Conservation (phyloP, 2,113 vertebrate genomes). For the Pygoscelis antarcticus region DNA sequence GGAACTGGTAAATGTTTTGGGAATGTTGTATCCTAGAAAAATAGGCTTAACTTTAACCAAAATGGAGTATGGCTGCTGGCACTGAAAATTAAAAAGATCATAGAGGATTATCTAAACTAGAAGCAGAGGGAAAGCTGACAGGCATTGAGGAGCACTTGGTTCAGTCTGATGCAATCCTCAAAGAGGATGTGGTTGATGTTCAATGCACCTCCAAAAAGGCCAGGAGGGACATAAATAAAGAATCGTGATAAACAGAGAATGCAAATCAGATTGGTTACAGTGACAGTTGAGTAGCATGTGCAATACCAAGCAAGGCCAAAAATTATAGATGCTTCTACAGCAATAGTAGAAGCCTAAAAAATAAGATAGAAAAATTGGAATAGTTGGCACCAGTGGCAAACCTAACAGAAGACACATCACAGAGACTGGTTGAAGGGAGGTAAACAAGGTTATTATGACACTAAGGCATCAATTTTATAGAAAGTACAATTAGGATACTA, state of each 20-base stretch:
- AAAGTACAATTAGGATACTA: neutral
- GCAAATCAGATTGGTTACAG: neutral
- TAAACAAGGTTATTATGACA: neutral
- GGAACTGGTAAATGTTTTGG: neutral
- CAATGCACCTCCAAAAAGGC: neutral
- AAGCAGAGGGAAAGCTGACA: neutral
- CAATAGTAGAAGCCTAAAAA: neutral
- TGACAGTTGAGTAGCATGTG: neutral
- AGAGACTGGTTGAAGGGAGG: neutral
- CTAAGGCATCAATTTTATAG: neutral
- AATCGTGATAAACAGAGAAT: neutral
- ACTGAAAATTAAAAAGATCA: neutral
- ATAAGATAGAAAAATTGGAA: neutral
- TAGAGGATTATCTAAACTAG: neutral
- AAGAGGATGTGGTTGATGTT: neutral
- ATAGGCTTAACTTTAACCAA: neutral
- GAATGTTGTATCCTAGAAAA: neutral
- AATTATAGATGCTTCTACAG: neutral
- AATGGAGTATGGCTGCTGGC: neutral
- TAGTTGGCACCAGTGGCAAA: neutral
- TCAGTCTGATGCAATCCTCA: neutral
- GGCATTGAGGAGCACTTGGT: neutral
- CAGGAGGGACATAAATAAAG: neutral
- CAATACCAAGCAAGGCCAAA: neutral
- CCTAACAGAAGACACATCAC: neutral